A percentile compares a stretch with the other conserved stretches of the same genome.
These are phyloP conservation scores for Chironomus riparius DNA, from an alignment of 2,888 invertebrate genomes.

Conservation along the genomic window DNA sequence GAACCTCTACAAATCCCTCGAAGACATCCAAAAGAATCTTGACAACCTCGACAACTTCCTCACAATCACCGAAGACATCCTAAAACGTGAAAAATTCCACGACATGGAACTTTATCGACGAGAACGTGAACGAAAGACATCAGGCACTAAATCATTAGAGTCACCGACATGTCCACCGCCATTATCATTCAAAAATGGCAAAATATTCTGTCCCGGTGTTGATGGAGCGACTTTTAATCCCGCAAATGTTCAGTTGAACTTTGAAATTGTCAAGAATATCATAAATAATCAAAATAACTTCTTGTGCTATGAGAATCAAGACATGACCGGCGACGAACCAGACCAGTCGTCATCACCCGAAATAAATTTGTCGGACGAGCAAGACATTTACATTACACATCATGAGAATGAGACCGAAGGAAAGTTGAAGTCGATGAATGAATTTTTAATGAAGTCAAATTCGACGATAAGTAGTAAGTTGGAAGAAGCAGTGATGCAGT, in stretches of 20 bases:
- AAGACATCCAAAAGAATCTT: slow-evolving; percentile 42
- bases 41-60: slow-evolving; percentile 42
- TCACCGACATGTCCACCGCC: slow-evolving; percentile 31
- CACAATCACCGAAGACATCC: slow-evolving; percentile 39
- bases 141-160: slow-evolving; percentile 32
- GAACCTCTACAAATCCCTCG: slow-evolving; percentile 31
- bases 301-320: slow-evolving; percentile 11
- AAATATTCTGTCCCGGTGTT: slow-evolving; percentile 41
- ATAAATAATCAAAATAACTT: slow-evolving; percentile 37
- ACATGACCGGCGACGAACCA: not conserved
- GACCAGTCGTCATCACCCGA: not conserved
- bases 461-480: slow-evolving; percentile 12
- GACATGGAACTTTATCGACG: slow-evolving; percentile 34
- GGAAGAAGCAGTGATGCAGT: not conserved
- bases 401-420: not conserved
- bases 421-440: slow-evolving; percentile 4
- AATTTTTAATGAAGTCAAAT: not conserved
- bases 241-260: slow-evolving; percentile 41
- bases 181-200: slow-evolving; percentile 41
- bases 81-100: slow-evolving; percentile 37
- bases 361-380: slow-evolving; percentile 5
- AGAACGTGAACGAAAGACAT: slow-evolving; percentile 31
- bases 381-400: slow-evolving; percentile 1
- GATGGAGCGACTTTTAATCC: slow-evolving; percentile 34
- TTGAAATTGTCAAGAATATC: slow-evolving; percentile 42